Percentiles rank a stretch among this genome's conserved stretches.
Evolutionary conservation across 2,113 vertebrate species (phyloP).

Genomic region (Bubo bubo): DNA sequence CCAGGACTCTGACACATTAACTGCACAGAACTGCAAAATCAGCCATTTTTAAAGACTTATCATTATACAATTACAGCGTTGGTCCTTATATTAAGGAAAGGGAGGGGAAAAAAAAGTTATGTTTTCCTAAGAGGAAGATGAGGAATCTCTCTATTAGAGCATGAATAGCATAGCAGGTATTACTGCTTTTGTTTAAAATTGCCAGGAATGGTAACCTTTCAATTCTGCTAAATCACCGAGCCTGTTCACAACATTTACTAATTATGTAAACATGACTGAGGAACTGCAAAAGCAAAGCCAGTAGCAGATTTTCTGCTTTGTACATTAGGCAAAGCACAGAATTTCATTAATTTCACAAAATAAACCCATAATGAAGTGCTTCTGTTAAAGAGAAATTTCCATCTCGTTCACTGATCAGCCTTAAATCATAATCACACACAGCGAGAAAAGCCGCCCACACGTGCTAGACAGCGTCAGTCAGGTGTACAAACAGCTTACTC

Average conservation of each 20-base stretch:
- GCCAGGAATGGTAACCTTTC: neutral
- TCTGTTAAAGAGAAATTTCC: neutral
- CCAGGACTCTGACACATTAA: neutral
- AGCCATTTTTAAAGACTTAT: neutral
- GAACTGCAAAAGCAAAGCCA: conserved; percentile 73
- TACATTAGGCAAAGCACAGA: conserved; percentile 74
- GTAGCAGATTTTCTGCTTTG: conserved; percentile 74
- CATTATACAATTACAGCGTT: neutral
- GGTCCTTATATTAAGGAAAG: neutral
- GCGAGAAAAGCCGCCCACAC: neutral
- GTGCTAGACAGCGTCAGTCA: neutral
- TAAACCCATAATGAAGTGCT: conserved; percentile 22
- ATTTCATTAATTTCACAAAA: conserved; percentile 60
- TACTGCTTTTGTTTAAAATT: neutral
- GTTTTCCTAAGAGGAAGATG: neutral
- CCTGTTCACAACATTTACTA: neutral
- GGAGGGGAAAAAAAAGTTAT: neutral
- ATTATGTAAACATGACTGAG: conserved; percentile 61
- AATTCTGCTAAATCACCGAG: neutral
- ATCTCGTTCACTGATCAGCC: neutral
- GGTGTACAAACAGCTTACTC: neutral
- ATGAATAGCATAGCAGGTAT: neutral
- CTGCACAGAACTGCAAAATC: neutral
- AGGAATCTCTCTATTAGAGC: neutral
- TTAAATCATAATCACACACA: neutral